A percentile compares a stretch with the other conserved stretches of the same genome.
Evolutionary conservation across 2,888 invertebrate genomes (phyloP).

Genomic region (Apantesis nais): DNA sequence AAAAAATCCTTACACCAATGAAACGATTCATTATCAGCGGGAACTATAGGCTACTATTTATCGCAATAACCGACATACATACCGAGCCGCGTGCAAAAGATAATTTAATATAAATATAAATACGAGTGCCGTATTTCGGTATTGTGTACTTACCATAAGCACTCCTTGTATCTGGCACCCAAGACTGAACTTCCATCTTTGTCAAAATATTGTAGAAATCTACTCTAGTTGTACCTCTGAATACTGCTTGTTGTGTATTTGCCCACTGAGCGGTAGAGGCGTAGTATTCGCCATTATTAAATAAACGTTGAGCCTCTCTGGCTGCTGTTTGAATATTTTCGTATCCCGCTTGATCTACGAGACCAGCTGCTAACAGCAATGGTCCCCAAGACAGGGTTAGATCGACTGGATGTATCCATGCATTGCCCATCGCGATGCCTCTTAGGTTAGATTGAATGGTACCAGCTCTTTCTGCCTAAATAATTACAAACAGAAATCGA

Average conservation of each 20-base stretch:
- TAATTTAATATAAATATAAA: background rate
- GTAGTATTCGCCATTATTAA: slow-evolving; percentile 85
- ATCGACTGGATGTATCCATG: slow-evolving; percentile 96
- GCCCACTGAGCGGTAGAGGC: slow-evolving; percentile 88
- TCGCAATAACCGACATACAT: too few relatives aligned
- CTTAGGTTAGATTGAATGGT: slow-evolving; percentile 89
- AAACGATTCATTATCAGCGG: too few relatives aligned
- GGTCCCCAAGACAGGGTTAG: slow-evolving; percentile 94
- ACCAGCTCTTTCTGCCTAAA: slow-evolving; percentile 87
- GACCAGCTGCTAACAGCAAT: slow-evolving; percentile 89
- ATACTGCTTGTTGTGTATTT: slow-evolving; percentile 87
- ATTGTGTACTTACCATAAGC: slow-evolving; percentile 52
- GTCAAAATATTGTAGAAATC: slow-evolving; percentile 94
- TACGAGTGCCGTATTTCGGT: background rate
- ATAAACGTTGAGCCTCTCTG: slow-evolving; percentile 80
- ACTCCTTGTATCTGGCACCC: slow-evolving; percentile 52
- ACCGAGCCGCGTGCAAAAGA: too few relatives aligned
- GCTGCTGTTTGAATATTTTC: slow-evolving; percentile 86
- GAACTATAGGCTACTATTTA: too few relatives aligned
- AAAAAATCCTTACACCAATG: too few relatives aligned
- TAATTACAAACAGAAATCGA: background rate
- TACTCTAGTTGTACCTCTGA: slow-evolving; percentile 87
- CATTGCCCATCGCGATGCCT: slow-evolving; percentile 94
- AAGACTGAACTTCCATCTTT: slow-evolving; percentile 61
- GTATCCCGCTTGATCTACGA: slow-evolving; percentile 89